A percentile compares a stretch with the other conserved stretches of the same genome.
phyloP scores from a whole-genome alignment of 2,888 invertebrate genomes.

The Coronaproctus castanopsis region DNA sequence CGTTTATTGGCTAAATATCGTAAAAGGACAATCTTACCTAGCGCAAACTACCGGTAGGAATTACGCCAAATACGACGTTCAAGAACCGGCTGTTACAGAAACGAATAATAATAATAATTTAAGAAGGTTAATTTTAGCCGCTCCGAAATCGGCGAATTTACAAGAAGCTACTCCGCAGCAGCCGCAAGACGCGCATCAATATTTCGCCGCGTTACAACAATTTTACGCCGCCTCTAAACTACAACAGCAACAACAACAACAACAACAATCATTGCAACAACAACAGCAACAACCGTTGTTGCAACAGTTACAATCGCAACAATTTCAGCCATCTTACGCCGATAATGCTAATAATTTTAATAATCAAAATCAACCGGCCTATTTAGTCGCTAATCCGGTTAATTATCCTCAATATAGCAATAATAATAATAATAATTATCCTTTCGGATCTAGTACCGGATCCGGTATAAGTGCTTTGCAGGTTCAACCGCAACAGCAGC shows the following conservation, averaged over 20 bases:
- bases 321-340: neutral
- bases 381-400: neutral
- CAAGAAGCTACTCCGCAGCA: neutral
- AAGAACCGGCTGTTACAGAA: neutral
- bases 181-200: conserved; percentile 2
- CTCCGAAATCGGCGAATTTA: neutral
- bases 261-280: conserved; percentile 10
- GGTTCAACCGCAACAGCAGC: conserved; percentile 11
- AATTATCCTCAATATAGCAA: neutral
- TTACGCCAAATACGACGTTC: neutral
- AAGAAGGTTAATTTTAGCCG: neutral
- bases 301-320: conserved; percentile 1
- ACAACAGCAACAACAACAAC: conserved; percentile 13
- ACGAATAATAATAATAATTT: neutral
- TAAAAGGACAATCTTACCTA: neutral
- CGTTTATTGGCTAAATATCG: neutral
- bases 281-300: conserved; percentile 5
- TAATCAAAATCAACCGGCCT: conserved; percentile 1
- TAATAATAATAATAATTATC: neutral
- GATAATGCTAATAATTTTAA: neutral
- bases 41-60: neutral
- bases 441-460: neutral
- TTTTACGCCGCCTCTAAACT: conserved; percentile 9
- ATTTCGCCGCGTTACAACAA: conserved; percentile 5
- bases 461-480: neutral